Evolutionary conservation across 2,797 vertebrate genomes (phyloP).

Genomic region (Rhynchonycteris naso): DNA sequence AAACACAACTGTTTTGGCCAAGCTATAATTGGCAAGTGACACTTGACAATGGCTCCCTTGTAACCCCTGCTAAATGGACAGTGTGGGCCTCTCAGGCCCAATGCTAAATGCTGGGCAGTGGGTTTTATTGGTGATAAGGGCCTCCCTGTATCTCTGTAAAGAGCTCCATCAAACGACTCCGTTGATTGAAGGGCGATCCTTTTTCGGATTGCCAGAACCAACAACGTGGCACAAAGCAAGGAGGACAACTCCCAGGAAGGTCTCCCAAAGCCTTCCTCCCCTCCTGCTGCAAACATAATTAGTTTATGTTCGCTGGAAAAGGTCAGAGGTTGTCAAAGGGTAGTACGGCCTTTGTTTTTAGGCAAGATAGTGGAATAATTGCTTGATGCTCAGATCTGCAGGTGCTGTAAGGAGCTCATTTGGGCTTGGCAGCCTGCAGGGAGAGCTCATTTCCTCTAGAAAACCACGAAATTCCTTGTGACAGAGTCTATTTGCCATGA

Average conservation of each 20-base stretch:
- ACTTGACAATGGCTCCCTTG: slow-evolving; percentile 93
- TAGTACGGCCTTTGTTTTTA: slow-evolving; percentile 93
- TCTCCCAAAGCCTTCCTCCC: slow-evolving; percentile 77
- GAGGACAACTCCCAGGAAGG: slow-evolving; percentile 88
- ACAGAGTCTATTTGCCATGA: slow-evolving; percentile 91
- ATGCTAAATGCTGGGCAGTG: slow-evolving; percentile 86
- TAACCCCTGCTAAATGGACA: slow-evolving; percentile 83
- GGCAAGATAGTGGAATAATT: slow-evolving; percentile 95
- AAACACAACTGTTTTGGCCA: slow-evolving; percentile 93
- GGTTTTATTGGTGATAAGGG: slow-evolving; percentile 83
- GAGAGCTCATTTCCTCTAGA: slow-evolving; percentile 87
- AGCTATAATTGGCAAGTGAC: slow-evolving; percentile 97
- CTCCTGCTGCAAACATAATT: slow-evolving; percentile 91
- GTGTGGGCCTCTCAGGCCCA: slow-evolving; percentile 84
- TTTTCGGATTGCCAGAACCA: slow-evolving; percentile 85
- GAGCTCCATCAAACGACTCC: slow-evolving; percentile 81
- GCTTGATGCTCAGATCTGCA: slow-evolving; percentile 91
- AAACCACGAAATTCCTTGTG: slow-evolving; percentile 87
- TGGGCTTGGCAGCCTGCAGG: slow-evolving; percentile 89
- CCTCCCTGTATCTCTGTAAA: slow-evolving; percentile 77
- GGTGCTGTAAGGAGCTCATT: slow-evolving; percentile 94
- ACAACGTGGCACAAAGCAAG: slow-evolving; percentile 89
- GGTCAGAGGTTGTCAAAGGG: slow-evolving; percentile 94
- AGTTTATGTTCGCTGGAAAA: slow-evolving; percentile 98
- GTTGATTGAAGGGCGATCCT: slow-evolving; percentile 88